phyloP scores from a whole-genome alignment of 1,140 invertebrate genomes.

The Leptinotarsa undecemlineata region DNA sequence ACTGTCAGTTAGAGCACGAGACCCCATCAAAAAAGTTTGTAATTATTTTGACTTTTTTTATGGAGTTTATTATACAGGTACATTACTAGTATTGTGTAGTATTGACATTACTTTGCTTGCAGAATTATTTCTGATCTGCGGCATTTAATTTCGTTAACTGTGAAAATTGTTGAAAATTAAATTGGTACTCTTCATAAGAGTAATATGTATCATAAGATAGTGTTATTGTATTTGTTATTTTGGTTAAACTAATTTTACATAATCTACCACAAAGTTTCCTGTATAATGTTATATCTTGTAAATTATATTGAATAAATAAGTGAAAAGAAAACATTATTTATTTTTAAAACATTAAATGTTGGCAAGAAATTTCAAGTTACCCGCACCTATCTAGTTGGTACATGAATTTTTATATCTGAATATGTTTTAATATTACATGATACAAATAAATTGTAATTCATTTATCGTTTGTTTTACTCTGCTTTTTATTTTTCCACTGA shows the following conservation, averaged over 20 bases:
- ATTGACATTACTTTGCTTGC: constrained; percentile 13
- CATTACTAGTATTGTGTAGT: constrained; percentile 13
- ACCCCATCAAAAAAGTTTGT: constrained; percentile 1
- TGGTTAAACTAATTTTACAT: constrained; percentile 29
- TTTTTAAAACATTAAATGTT: constrained; percentile 26
- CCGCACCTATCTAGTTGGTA: constrained; percentile 21
- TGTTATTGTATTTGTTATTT: constrained; percentile 27
- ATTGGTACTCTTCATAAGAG: constrained; percentile 39
- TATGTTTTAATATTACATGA: constrained; percentile 31
- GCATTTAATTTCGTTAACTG: constrained; percentile 23
- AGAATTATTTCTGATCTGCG: constrained; percentile 6
- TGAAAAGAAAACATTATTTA: constrained; percentile 29
- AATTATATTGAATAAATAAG: constrained; percentile 31
- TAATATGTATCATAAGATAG: constrained; percentile 30
- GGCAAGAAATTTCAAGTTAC: constrained; percentile 23
- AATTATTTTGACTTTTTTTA: constrained; percentile 22
- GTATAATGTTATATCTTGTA: constrained; percentile 30
- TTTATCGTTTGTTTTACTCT: background rate
- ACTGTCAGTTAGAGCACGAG: constrained; percentile 4
- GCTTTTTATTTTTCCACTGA: background rate
- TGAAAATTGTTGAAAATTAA: constrained; percentile 34
- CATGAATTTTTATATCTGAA: constrained; percentile 27
- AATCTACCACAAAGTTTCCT: constrained; percentile 22
- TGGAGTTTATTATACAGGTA: constrained; percentile 16
- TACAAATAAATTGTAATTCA: constrained; percentile 21